Evolutionary conservation across 1,140 invertebrate genomes (phyloP).

Genomic region (Monomorium pharaonis): DNA sequence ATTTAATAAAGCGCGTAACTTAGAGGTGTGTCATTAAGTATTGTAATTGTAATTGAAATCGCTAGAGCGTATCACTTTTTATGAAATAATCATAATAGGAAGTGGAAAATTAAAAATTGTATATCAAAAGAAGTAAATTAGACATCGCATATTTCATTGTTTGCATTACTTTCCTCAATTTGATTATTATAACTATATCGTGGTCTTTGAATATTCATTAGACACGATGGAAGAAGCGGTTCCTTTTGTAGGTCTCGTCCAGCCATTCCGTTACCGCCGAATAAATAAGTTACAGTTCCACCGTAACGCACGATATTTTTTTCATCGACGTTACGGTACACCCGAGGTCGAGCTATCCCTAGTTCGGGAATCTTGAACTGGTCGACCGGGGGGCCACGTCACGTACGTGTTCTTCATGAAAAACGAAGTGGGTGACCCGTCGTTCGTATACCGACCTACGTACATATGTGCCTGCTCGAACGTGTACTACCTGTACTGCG

Average conservation of each 20-base stretch:
- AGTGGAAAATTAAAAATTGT: neutral
- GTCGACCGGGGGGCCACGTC: constrained; percentile 9
- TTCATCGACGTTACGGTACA: constrained; percentile 48
- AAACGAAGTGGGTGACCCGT: constrained; percentile 79
- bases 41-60: neutral
- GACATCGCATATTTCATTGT: neutral
- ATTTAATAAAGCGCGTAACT: constrained; percentile 17
- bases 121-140: neutral
- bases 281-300: constrained; percentile 19
- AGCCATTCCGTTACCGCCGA: neutral
- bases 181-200: neutral
- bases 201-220: constrained; percentile 3
- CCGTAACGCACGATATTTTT: neutral
- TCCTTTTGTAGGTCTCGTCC: neutral
- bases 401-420: constrained; percentile 80
- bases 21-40: constrained; percentile 10
- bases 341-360: constrained; percentile 28
- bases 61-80: constrained; percentile 2
- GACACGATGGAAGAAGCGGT: neutral
- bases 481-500: constrained; percentile 60
- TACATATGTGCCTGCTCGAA: constrained; percentile 1
- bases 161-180: neutral
- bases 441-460: constrained; percentile 29
- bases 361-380: constrained; percentile 49
- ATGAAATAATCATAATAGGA: constrained; percentile 10